Evolutionary conservation across 35 echinoderm and acorn worm genomes (phyloP).

Genomic region (Ophioderma brevispina): DNA sequence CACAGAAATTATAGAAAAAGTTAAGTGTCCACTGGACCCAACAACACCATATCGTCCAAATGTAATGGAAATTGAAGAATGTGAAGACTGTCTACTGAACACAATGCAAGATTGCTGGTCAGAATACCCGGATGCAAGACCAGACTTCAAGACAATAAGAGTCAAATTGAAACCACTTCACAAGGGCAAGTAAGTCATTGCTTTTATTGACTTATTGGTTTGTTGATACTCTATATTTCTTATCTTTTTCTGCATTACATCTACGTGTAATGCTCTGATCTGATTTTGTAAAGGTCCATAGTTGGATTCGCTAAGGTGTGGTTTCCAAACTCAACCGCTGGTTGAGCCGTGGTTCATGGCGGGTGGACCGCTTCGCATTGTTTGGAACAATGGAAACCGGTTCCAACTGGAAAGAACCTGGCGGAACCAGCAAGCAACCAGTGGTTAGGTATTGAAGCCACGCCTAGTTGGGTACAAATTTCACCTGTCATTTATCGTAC

Average conservation of each 20-base stretch:
- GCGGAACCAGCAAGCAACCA: too few relatives aligned
- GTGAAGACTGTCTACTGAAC: constrained; percentile 70
- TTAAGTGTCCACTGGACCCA: constrained; percentile 61
- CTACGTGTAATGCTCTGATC: background rate
- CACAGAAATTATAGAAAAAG: constrained; percentile 90
- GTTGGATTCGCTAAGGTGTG: too few relatives aligned
- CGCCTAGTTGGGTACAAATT: too few relatives aligned
- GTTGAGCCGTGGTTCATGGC: too few relatives aligned
- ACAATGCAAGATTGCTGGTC: constrained; percentile 94
- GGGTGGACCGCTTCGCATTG: too few relatives aligned
- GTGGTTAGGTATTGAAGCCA: too few relatives aligned
- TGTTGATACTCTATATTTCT: background rate
- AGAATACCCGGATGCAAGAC: constrained; percentile 76
- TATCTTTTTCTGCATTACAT: background rate
- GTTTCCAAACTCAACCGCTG: too few relatives aligned
- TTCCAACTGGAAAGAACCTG: too few relatives aligned
- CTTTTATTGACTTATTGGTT: background rate
- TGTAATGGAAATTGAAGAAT: constrained; percentile 83
- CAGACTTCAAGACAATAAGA: constrained; percentile 88
- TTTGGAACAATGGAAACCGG: too few relatives aligned
- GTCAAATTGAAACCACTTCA: constrained; percentile 78
- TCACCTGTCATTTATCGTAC: too few relatives aligned
- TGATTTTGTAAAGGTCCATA: background rate
- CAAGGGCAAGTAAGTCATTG: constrained; percentile 88
- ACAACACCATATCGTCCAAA: constrained; percentile 83